Evolutionary conservation across 2,797 vertebrate genomes (phyloP), one percentile per base, ranked within the genome.

Genomic region (Mionectes olivaceus): DNA sequence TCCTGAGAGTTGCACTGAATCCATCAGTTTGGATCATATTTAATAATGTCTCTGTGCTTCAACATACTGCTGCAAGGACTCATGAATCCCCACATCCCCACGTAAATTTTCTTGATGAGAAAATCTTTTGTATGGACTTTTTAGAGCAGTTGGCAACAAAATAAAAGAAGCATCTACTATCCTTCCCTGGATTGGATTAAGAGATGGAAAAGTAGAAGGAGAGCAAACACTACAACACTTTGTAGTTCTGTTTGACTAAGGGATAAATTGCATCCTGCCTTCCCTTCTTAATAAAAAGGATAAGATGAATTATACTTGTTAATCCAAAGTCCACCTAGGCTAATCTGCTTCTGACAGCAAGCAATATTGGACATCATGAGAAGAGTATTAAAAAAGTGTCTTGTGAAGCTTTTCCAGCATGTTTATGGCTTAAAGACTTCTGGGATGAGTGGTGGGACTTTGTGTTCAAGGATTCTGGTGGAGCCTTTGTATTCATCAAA

Each of bases 281-380:
- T 86, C 69, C 80, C n/a, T 67, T 89, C 74, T 59, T 87, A 94
- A 94, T 89, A 90, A 92, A 86, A 96, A 83, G 43, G 68, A 23
- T 80, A 77, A 77, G 32, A 75, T 37, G 10, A 14, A 43, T 87
- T 87, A 78, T 47, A 83, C 10, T 89, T 52, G 23, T 78, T 83
- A 87, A 89, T 87, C 65, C 84, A 19, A 94, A 92, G 14, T 81
- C 70, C 56, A 63, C 47, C n/a, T 83, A 78, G 15, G 17, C 32
- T 74, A 74, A 70, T 68, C 57, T 81, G n/a, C 49, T 78, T 74
- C 77, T 89, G 64, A 49, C n/a, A 74, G 47, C 52, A 67, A 77
- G 39, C 60, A 83, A 59, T 57, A 27, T 47, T 30, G 60, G 27
- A 28, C 21, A 37, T 65, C 12, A 13, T 5, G 13, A 70, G n/a